These are phyloP conservation scores for Caenorhabditis sp. DNA, from an alignment of 2,888 invertebrate genomes.

Conservation along the genomic window DNA sequence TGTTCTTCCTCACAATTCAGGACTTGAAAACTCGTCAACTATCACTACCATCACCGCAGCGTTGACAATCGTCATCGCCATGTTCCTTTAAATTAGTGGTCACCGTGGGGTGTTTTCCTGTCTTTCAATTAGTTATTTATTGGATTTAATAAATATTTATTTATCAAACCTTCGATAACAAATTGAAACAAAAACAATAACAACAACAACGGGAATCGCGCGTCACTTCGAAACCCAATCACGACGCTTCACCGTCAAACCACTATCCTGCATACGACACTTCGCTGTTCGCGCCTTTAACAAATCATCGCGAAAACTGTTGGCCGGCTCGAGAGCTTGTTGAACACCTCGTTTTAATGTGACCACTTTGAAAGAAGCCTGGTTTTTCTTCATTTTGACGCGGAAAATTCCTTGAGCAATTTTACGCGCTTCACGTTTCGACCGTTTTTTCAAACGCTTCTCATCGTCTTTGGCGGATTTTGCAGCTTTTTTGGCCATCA, in stretches of 20 bases:
- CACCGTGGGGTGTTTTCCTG: too few relatives aligned
- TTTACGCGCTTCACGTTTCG: slow-evolving; percentile 11
- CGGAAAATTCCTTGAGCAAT: slow-evolving; percentile 21
- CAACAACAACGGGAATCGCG: background rate
- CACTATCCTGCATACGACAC: slow-evolving; percentile 13
- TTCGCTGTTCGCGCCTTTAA: slow-evolving; percentile 22
- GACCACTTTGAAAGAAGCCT: slow-evolving; percentile 36
- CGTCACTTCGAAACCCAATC: slow-evolving; percentile 19
- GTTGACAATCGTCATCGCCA: too few relatives aligned
- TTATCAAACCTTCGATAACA: background rate
- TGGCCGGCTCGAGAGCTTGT: slow-evolving; percentile 20
- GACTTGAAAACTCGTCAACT: too few relatives aligned
- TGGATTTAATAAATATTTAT: too few relatives aligned
- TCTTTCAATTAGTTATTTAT: too few relatives aligned
- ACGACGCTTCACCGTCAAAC: slow-evolving; percentile 12
- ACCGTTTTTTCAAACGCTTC: slow-evolving; percentile 20
- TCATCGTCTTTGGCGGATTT: slow-evolving; percentile 18
- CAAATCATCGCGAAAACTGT: slow-evolving; percentile 35
- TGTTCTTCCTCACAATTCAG: too few relatives aligned
- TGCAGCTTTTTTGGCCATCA: slow-evolving; percentile 22
- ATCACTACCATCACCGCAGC: too few relatives aligned
- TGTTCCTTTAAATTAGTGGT: too few relatives aligned
- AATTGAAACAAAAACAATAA: background rate
- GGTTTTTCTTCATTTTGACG: slow-evolving; percentile 34
- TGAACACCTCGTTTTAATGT: slow-evolving; percentile 26